Evolutionary conservation across 1,140 invertebrate genomes (phyloP).

Genomic region (Drosophila setifemur): DNA sequence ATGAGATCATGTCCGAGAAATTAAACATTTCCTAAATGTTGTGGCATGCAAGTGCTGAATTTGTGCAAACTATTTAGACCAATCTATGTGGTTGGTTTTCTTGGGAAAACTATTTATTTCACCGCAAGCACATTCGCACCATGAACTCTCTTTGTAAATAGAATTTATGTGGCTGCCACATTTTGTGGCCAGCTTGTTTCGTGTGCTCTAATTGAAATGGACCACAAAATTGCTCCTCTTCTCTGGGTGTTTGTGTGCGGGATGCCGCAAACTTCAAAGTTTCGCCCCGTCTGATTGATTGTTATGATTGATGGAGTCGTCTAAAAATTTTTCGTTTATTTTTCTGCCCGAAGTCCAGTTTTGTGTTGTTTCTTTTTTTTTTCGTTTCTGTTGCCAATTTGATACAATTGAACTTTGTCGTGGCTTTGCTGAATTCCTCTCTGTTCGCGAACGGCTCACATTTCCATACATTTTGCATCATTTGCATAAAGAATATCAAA

Average conservation of each 20-base stretch:
- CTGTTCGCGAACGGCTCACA: neutral
- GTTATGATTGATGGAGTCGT: constrained; percentile 66
- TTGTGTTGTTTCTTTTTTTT: constrained; percentile 14
- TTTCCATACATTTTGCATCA: constrained; percentile 27
- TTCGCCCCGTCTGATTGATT: constrained; percentile 70
- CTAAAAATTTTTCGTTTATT: constrained; percentile 17
- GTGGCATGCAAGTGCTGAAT: neutral
- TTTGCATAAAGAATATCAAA: constrained; percentile 46
- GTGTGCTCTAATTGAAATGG: constrained; percentile 58
- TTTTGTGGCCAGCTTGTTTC: constrained; percentile 21
- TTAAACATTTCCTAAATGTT: neutral
- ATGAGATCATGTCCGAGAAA: constrained; percentile 13
- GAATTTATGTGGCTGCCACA: constrained; percentile 11
- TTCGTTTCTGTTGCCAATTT: constrained; percentile 49
- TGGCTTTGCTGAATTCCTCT: constrained; percentile 13
- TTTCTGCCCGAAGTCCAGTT: constrained; percentile 2
- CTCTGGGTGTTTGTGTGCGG: constrained; percentile 7
- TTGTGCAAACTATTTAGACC: constrained; percentile 4
- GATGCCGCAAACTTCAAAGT: constrained; percentile 43
- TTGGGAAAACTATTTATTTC: neutral
- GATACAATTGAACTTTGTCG: constrained; percentile 75
- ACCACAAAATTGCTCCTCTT: constrained; percentile 48
- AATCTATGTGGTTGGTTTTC: neutral
- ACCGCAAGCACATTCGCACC: neutral
- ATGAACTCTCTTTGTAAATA: neutral